Evolutionary conservation across 2,888 invertebrate species (phyloP).

Genomic region (Agriotes lineatus): DNA sequence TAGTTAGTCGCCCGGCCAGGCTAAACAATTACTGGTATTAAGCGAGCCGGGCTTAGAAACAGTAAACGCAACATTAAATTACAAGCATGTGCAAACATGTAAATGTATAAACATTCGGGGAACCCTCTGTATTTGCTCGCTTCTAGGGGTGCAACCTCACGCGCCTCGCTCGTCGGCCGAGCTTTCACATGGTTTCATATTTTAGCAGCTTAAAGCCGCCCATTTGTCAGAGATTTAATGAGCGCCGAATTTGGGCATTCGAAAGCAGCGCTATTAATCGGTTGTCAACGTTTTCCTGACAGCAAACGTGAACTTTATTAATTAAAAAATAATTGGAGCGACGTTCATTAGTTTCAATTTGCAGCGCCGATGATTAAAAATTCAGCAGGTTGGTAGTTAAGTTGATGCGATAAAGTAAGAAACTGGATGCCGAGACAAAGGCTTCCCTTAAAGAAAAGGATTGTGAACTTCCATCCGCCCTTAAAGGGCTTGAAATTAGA

Average conservation of each 20-base stretch:
- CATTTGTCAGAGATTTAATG: slow-evolving; percentile 17
- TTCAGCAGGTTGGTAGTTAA: not conserved
- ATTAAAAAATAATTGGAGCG: slow-evolving; percentile 22
- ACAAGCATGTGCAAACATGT: slow-evolving; percentile 19
- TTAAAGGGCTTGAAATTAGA: too few relatives aligned
- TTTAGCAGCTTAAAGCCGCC: slow-evolving; percentile 16
- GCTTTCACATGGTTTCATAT: slow-evolving; percentile 25
- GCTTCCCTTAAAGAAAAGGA: not conserved
- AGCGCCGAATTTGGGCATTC: slow-evolving; percentile 1
- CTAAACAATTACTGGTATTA: slow-evolving; percentile 15
- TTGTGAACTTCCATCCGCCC: too few relatives aligned
- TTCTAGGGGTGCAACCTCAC: slow-evolving; percentile 14
- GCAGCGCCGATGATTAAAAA: slow-evolving; percentile 10
- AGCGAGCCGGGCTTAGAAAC: not conserved
- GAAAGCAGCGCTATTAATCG: slow-evolving; percentile 1
- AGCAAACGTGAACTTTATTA: slow-evolving; percentile 1
- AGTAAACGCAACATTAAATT: slow-evolving; percentile 15
- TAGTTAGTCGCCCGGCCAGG: not conserved
- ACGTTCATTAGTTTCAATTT: slow-evolving; percentile 7
- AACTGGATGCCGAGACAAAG: too few relatives aligned
- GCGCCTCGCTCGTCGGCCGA: not conserved
- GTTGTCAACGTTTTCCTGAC: slow-evolving; percentile 5
- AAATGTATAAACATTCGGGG: slow-evolving; percentile 20
- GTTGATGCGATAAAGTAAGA: too few relatives aligned
- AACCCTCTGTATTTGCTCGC: slow-evolving; percentile 27